Base-by-base conservation (phyloP, 2,113 vertebrate genomes). In the Pseudonaja textilis region DNA sequence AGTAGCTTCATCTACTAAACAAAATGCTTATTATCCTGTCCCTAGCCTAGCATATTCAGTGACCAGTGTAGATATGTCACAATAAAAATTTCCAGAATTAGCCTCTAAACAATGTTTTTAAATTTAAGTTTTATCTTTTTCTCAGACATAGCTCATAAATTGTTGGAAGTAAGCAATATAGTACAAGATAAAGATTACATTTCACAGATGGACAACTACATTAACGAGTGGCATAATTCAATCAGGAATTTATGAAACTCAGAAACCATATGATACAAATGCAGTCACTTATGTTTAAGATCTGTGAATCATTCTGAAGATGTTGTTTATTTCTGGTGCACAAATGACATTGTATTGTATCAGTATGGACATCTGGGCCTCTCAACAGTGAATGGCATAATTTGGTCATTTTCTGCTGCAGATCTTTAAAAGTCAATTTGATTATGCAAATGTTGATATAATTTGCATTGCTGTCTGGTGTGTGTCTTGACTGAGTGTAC, bases 381-480 rank as follows among this genome's bases (percentile, higher is more conserved):
- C 91, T 93, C 8, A 52, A 85, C 18, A 89, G 93, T 93, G 61
- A 95, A 45, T 94, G 39, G 34, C 94, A 91, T 92, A 96, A 87
- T 95, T 96, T 93, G 91, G 59, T 95, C 96, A 95, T 92, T 96
- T 81, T 95, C 93, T 94, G 92, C 89, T 86, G 74, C 91, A 94
- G 94, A 94, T 94, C 95, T 95, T 95, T 97, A 96, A 97, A 89
- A 96, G 94, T 97, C 95, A 96, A 91, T 95, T 81, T 93, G 93
- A 94, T 96, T 94, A 96, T 96, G 95, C 94, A 96, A 95, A 95
- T 96, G 85, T 93, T 95, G 54, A 89, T 91, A 86, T 95, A 88
- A 94, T 87, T 93, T 93, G 93, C 81, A 29, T 92, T 90, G 16
- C 92, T 96, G 94, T 81, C 11, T 39, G 34, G 18, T 90, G 61